Percentiles rank a stretch among this genome's conserved stretches.
phyloP scores from a whole-genome alignment of 2,797 vertebrate species.

The Eurystomus glaucurus region DNA sequence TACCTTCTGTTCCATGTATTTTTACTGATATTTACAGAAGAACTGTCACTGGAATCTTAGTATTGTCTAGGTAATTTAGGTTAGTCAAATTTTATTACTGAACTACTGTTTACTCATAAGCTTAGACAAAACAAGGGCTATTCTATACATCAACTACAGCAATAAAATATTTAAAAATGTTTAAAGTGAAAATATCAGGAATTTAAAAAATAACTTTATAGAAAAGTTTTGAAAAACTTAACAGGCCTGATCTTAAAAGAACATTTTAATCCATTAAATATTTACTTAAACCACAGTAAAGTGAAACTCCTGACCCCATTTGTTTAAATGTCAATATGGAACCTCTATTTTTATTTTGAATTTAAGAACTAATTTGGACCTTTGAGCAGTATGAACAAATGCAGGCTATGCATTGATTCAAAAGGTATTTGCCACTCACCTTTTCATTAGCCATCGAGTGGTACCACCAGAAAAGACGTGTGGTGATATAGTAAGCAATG shows the following conservation, averaged over 20 bases:
- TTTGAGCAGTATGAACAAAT: background rate
- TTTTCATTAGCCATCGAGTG: constrained; percentile 97
- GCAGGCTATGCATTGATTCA: background rate
- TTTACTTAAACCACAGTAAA: background rate
- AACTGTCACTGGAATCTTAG: background rate
- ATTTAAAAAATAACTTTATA: background rate
- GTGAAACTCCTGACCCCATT: background rate
- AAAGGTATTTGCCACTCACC: constrained; percentile 79
- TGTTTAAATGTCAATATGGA: background rate
- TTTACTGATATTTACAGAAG: background rate
- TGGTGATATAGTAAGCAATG: constrained; percentile 96
- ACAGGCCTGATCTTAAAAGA: background rate
- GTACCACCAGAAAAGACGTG: constrained; percentile 99
- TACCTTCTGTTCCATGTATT: background rate
- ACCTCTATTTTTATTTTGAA: background rate
- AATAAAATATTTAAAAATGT: background rate
- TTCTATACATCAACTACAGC: background rate
- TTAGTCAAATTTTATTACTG: background rate
- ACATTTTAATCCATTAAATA: background rate
- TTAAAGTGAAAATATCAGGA: background rate
- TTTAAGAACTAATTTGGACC: background rate
- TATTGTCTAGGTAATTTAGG: background rate
- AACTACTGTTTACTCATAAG: background rate
- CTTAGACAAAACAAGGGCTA: background rate
- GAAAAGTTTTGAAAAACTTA: background rate